Conservation (phyloP, 2,797 vertebrate genomes). For the Darevskia nairensis region DNA sequence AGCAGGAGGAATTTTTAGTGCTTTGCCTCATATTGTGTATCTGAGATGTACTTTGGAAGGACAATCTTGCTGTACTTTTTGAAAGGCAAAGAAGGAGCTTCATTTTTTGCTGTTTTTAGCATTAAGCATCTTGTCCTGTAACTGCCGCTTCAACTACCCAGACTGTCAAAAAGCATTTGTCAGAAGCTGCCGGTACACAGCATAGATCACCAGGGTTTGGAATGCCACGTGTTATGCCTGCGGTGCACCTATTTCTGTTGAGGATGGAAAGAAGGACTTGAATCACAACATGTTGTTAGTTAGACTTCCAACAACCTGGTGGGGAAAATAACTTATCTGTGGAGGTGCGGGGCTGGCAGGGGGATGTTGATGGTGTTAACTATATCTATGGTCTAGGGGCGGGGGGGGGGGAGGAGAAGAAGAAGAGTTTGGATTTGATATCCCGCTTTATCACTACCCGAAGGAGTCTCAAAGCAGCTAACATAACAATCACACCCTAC, state of each 20-base stretch:
- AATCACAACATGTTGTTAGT: neutral
- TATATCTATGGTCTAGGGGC: no score
- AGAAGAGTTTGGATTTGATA: no score
- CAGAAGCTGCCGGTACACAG: rapidly evolving
- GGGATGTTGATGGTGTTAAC: no score
- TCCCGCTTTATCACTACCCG: no score
- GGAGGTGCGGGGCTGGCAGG: no score
- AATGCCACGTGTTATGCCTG: neutral
- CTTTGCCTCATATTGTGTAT: neutral
- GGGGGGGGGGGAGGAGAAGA: no score
- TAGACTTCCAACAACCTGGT: neutral
- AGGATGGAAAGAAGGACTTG: neutral
- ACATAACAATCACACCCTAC: no score
- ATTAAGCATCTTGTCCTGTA: neutral
- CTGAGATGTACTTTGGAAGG: neutral
- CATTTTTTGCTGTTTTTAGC: rapidly evolving
- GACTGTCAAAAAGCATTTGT: neutral
- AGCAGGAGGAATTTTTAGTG: neutral
- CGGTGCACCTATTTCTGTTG: neutral
- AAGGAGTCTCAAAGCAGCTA: no score
- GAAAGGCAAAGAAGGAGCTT: neutral
- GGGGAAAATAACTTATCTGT: no score
- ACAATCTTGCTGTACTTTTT: neutral
- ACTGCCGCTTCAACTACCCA: neutral
- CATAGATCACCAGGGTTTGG: neutral